Conservation (phyloP, 2,113 vertebrate species). For the Mormyrus iriodes region DNA sequence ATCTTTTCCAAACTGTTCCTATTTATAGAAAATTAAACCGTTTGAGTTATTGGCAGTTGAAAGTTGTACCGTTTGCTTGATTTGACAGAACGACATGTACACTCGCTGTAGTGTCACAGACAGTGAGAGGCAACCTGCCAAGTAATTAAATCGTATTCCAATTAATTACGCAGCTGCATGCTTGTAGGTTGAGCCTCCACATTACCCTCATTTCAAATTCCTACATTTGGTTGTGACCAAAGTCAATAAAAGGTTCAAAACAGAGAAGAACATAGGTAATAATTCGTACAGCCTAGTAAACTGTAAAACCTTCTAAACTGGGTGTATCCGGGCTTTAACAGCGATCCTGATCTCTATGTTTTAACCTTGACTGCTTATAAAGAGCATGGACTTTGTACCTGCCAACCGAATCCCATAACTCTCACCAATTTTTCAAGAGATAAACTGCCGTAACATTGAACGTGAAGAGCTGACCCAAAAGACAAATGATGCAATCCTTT, state of each 20-base stretch:
- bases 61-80: not conserved
- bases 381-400: not conserved
- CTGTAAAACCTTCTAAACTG: not conserved
- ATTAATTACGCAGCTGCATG: not conserved
- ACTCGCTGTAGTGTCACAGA: not conserved
- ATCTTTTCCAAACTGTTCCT: not conserved
- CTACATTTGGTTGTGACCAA: not conserved
- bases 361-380: slow-evolving; percentile 6
- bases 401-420: not conserved
- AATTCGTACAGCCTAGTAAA: not conserved
- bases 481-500: not conserved
- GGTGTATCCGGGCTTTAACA: not conserved
- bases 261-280: not conserved
- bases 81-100: not conserved
- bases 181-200: not conserved
- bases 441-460: not conserved
- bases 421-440: not conserved
- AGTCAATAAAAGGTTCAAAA: not conserved
- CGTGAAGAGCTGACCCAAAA: not conserved
- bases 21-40: not conserved
- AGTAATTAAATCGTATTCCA: not conserved
- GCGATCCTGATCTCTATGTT: not conserved
- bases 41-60: not conserved
- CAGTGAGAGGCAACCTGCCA: not conserved
- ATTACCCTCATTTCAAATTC: not conserved